phyloP scores from a whole-genome alignment of 2,888 invertebrate species.

The Chrysina gloriosa region DNA sequence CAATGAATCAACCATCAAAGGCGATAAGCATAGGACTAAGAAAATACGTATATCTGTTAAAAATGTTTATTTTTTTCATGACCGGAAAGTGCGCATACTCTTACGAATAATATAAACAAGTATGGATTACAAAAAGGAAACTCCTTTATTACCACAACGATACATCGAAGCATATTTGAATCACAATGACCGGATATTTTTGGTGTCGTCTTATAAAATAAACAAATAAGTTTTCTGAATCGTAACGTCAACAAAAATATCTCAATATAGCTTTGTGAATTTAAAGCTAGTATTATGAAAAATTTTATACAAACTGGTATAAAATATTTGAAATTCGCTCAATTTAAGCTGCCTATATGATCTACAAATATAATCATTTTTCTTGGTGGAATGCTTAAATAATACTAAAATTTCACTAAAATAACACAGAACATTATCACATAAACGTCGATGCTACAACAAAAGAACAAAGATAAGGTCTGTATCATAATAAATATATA shows the following conservation, averaged over 20 bases:
- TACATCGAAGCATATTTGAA: conserved; percentile 10
- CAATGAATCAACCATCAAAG: too few species aligned
- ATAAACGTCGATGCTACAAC: conserved; percentile 4
- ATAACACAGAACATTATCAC: conserved; percentile 27
- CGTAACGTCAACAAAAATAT: too few species aligned
- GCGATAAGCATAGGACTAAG: too few species aligned
- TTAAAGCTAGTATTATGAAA: too few species aligned
- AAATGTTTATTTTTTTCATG: too few species aligned
- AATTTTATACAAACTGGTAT: background rate
- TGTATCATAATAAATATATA: background rate
- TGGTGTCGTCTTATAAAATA: background rate
- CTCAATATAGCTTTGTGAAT: too few species aligned
- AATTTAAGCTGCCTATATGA: conserved; percentile 3
- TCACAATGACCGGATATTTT: background rate
- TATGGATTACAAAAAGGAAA: too few species aligned
- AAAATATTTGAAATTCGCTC: conserved; percentile 16
- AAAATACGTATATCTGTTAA: too few species aligned
- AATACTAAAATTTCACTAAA: conserved; percentile 18
- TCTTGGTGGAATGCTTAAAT: conserved; percentile 3
- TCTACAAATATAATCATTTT: conserved; percentile 7
- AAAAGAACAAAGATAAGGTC: background rate
- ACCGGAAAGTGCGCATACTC: too few species aligned
- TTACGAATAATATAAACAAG: too few species aligned
- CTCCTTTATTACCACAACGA: conserved; percentile 25
- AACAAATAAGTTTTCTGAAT: background rate